Conservation (phyloP, 2,113 vertebrate species). For the Onychorhynchus coronatus region DNA sequence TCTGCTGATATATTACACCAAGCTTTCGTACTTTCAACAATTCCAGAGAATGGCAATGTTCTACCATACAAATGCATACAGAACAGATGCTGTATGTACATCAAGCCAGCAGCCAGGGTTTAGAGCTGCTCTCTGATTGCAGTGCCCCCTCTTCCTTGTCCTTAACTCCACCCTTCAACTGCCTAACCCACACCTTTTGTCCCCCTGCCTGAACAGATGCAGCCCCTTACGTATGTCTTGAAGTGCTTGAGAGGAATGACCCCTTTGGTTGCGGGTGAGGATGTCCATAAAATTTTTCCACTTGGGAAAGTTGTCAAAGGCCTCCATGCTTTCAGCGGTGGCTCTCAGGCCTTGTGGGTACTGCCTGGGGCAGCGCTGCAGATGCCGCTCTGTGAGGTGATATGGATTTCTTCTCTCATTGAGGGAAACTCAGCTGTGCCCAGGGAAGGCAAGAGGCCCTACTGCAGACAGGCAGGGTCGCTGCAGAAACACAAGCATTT, state of each 20-base stretch:
- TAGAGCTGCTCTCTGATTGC: background rate
- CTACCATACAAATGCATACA: background rate
- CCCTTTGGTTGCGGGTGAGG: accelerated
- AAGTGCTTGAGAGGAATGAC: background rate
- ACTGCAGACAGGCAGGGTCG: background rate
- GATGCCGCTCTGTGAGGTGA: background rate
- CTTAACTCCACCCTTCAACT: background rate
- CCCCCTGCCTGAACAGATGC: background rate
- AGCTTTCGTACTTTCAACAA: background rate
- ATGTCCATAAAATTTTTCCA: background rate
- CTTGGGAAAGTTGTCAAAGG: background rate
- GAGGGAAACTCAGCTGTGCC: background rate
- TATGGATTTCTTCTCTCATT: background rate
- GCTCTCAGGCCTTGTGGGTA: background rate
- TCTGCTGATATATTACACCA: background rate
- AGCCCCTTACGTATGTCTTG: background rate
- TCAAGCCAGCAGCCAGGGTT: background rate
- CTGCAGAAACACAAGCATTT: background rate
- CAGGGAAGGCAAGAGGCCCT: background rate
- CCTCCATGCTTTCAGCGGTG: background rate
- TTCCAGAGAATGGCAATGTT: background rate
- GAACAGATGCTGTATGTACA: background rate
- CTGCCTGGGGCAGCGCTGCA: background rate
- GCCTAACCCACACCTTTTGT: background rate
- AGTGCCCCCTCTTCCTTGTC: background rate